Evolutionary conservation across 2,888 invertebrate genomes (phyloP).

Genomic region (Ethmia dodecea): DNA sequence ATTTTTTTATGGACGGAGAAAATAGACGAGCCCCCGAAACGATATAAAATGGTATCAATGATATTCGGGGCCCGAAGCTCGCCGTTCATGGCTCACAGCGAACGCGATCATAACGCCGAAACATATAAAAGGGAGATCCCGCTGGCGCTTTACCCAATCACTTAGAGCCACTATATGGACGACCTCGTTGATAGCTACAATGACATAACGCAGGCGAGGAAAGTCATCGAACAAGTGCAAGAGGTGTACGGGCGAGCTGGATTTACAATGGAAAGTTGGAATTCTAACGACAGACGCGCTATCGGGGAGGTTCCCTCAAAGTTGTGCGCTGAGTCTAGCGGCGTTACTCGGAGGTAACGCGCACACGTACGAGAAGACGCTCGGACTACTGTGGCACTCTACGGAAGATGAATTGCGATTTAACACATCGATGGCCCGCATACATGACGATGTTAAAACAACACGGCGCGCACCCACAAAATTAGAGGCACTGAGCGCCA

Average conservation of each 20-base stretch:
- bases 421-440: too few relatives aligned
- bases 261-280: background rate
- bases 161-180: constrained; percentile 1
- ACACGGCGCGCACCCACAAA: too few relatives aligned
- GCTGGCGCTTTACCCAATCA: background rate
- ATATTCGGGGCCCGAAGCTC: background rate
- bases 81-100: background rate
- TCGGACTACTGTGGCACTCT: too few relatives aligned
- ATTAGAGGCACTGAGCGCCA: too few relatives aligned
- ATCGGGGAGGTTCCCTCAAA: background rate
- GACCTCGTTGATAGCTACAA: background rate
- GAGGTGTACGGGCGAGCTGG: background rate
- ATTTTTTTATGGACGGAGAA: constrained; percentile 1
- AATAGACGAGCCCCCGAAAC: background rate
- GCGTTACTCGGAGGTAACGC: background rate
- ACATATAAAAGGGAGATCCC: background rate
- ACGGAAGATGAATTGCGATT: too few relatives aligned
- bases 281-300: background rate
- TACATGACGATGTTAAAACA: too few relatives aligned
- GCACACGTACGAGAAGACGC: background rate
- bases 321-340: background rate
- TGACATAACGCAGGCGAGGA: background rate
- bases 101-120: background rate
- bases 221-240: background rate
- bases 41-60: background rate